Evolutionary conservation across 2,113 vertebrate species (phyloP).

Genomic region (Bubo scandiacus): DNA sequence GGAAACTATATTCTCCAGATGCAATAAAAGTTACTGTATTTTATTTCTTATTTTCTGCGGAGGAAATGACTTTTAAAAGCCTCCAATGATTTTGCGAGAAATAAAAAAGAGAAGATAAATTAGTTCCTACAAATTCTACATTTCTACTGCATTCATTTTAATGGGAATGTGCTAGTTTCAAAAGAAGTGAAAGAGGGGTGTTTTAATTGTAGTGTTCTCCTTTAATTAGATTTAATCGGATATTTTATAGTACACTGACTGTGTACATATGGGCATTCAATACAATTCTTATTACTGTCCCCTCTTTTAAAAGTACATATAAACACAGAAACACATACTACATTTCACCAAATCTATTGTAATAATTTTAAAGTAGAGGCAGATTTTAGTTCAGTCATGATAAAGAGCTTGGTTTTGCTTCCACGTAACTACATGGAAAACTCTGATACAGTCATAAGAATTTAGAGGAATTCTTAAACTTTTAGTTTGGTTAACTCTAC

Average conservation of each 20-base stretch:
- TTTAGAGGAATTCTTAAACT: background rate
- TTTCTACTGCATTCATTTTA: constrained; percentile 6
- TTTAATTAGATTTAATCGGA: constrained; percentile 20
- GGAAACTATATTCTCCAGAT: constrained; percentile 22
- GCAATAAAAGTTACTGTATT: constrained; percentile 39
- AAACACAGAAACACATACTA: background rate
- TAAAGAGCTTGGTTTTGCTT: background rate
- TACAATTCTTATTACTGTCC: background rate
- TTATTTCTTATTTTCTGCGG: constrained; percentile 43
- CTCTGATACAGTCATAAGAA: background rate
- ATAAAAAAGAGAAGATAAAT: background rate
- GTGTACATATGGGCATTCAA: background rate
- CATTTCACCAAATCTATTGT: background rate
- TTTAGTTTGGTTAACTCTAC: background rate
- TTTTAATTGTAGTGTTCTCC: background rate
- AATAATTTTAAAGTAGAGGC: background rate
- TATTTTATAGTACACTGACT: background rate
- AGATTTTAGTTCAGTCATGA: background rate
- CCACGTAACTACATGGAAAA: background rate
- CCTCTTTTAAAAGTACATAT: background rate
- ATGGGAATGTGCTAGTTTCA: background rate
- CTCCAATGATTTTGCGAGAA: constrained; percentile 9
- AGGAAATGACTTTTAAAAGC: constrained; percentile 22
- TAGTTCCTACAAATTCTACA: background rate
- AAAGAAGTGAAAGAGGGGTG: background rate